Percentiles rank a stretch among this genome's conserved stretches.
Conservation (phyloP, 30 jellyfish, hydroid and myxozoan species). For the Chironex yamaguchii region DNA sequence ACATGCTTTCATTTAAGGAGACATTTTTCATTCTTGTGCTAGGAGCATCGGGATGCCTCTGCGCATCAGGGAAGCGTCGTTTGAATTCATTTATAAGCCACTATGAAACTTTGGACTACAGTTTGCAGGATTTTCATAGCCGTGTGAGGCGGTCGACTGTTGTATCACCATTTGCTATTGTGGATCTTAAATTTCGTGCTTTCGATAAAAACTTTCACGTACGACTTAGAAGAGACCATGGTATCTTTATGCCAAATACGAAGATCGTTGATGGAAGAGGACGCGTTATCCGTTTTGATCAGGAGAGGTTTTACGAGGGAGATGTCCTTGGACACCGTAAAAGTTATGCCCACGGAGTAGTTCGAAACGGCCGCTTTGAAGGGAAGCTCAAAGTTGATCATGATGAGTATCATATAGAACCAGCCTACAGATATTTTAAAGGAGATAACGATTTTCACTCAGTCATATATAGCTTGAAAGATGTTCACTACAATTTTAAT, state of each 20-base stretch:
- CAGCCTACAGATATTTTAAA: conserved; percentile 85
- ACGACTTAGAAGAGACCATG: conserved; percentile 83
- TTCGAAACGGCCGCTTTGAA: conserved; percentile 86
- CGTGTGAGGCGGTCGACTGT: conserved; percentile 77
- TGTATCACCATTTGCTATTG: conserved; percentile 77
- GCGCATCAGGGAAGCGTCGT: conserved; percentile 23
- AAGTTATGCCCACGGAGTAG: conserved; percentile 79
- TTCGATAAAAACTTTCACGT: conserved; percentile 74
- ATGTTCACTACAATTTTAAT: conserved; percentile 74
- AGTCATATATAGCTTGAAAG: conserved; percentile 75
- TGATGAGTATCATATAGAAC: conserved; percentile 89
- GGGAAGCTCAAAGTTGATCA: conserved; percentile 76
- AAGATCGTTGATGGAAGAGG: conserved; percentile 83
- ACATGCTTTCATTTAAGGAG: too few species aligned
- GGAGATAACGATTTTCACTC: conserved; percentile 79
- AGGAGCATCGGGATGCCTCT: not conserved
- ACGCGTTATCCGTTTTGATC: conserved; percentile 59
- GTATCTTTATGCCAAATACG: conserved; percentile 72
- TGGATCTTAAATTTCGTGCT: conserved; percentile 79
- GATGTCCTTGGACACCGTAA: conserved; percentile 84
- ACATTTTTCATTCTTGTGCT: not conserved
- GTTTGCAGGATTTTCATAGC: conserved; percentile 77
- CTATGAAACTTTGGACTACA: conserved; percentile 80
- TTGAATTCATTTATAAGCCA: conserved; percentile 78
- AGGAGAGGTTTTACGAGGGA: conserved; percentile 77